These are phyloP conservation scores for Nemotelus nigrinus DNA, from an alignment of 2,888 invertebrate species.

Conservation along the genomic window DNA sequence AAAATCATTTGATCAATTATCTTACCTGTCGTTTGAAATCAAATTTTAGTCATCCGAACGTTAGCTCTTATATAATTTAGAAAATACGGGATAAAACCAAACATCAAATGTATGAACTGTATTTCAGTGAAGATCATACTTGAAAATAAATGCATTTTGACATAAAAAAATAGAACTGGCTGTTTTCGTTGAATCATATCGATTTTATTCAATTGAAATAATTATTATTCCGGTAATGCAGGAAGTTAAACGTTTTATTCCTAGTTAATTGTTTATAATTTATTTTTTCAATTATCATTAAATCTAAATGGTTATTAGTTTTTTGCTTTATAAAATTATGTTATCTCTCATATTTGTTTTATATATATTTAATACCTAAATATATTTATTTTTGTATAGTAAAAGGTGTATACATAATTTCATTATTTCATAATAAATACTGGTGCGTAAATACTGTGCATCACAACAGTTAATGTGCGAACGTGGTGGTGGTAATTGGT, in stretches of 20 bases:
- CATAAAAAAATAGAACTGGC: no score
- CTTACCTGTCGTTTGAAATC: no score
- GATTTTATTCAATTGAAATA: no score
- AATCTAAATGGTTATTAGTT: background rate
- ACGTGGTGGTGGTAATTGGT: constrained; percentile 20
- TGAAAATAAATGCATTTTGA: no score
- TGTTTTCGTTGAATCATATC: no score
- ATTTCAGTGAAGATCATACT: no score
- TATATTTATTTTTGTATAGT: constrained; percentile 19
- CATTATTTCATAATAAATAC: constrained; percentile 34
- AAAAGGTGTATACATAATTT: constrained; percentile 33
- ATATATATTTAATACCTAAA: constrained; percentile 9
- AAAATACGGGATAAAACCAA: no score
- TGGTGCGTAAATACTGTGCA: constrained; percentile 46
- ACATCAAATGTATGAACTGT: no score
- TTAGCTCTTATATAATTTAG: no score
- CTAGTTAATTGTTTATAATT: background rate
- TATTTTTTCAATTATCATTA: background rate
- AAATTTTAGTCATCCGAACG: no score
- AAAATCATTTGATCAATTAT: no score
- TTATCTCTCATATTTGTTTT: background rate
- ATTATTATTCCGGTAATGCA: no score
- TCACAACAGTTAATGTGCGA: constrained; percentile 47
- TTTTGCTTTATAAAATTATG: constrained; percentile 6
- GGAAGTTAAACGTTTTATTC: background rate